phyloP scores from a whole-genome alignment of 2,113 vertebrate genomes.

The Alaudala cheleensis region DNA sequence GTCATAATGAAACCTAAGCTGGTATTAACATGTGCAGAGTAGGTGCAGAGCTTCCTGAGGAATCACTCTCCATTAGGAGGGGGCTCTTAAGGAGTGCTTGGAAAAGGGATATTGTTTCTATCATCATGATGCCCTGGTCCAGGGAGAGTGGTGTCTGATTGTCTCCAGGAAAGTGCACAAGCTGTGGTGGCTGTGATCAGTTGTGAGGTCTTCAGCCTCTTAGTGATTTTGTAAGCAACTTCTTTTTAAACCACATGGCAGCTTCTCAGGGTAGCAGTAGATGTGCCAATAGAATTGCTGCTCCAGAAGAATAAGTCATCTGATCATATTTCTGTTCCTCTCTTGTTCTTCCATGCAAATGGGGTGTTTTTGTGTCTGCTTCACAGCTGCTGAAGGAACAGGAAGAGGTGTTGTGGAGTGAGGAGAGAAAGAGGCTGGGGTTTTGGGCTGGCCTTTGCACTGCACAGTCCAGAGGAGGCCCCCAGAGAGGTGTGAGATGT shows the following conservation, averaged over 20 bases:
- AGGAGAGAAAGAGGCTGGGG: neutral
- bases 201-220: neutral
- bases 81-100: neutral
- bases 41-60: constrained; percentile 38
- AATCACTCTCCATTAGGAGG: neutral
- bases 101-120: neutral
- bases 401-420: neutral
- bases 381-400: neutral
- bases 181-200: neutral
- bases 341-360: neutral
- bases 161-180: neutral
- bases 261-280: neutral
- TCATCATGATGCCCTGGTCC: neutral
- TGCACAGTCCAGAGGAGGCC: neutral
- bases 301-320: neutral
- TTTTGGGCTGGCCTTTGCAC: neutral
- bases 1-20: constrained; percentile 56
- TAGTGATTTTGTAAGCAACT: neutral
- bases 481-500: neutral
- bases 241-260: neutral
- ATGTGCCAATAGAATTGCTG: neutral
- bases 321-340: neutral
- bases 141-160: neutral
- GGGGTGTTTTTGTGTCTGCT: neutral
- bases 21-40: constrained; percentile 28